Percentiles rank a stretch among this genome's conserved stretches.
Evolutionary conservation across 2,797 vertebrate species (phyloP).

Genomic region (Xiphophorus birchmanni): DNA sequence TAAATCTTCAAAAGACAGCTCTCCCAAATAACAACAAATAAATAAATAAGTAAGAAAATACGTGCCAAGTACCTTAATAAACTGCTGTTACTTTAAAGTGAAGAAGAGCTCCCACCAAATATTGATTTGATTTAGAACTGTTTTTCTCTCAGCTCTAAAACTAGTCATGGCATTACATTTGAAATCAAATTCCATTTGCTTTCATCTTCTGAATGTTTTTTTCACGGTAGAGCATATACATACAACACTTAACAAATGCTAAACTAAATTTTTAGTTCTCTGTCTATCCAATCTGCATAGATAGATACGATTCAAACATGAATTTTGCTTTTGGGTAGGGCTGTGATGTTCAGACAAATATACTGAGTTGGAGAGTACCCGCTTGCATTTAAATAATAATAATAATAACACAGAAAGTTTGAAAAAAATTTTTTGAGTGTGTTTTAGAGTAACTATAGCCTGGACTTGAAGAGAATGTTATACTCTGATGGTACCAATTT

Average conservation of each 20-base stretch:
- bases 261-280: not conserved
- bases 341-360: not conserved
- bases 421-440: too few species aligned
- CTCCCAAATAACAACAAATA: not conserved
- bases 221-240: not conserved
- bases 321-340: not conserved
- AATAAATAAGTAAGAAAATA: too few species aligned
- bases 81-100: conserved; percentile 1
- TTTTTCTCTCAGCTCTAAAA: conserved; percentile 1
- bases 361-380: not conserved
- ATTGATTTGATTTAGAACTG: conserved; percentile 2
- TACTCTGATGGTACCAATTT: not conserved
- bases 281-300: not conserved
- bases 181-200: not conserved
- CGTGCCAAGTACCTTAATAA: not conserved
- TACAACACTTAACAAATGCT: not conserved
- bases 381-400: too few species aligned
- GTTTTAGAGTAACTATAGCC: not conserved
- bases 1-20: not conserved
- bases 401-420: too few species aligned
- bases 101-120: not conserved
- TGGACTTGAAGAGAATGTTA: not conserved
- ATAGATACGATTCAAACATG: not conserved
- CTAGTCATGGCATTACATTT: not conserved
- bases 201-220: conserved; percentile 6